These are phyloP conservation scores for Erpobdella octoculata DNA, from an alignment of 2,888 invertebrate genomes.

Conservation along the genomic window DNA sequence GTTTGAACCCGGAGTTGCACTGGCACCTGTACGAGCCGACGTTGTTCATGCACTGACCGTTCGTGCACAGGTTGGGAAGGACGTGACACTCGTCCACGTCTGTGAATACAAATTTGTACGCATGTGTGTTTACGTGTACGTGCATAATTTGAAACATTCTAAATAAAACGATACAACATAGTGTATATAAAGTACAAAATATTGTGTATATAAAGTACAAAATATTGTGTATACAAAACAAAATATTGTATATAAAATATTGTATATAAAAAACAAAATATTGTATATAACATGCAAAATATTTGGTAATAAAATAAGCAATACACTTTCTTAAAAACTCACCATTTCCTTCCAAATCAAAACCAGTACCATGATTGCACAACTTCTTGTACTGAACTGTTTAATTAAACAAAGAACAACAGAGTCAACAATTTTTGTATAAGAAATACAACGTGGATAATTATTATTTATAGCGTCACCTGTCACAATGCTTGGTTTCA, in stretches of 20 bases:
- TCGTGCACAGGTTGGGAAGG: slow-evolving; percentile 42
- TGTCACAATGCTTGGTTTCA: too few species aligned
- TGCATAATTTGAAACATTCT: too few species aligned
- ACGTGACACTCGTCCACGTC: slow-evolving; percentile 48
- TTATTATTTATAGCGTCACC: too few species aligned
- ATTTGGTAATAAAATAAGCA: not conserved
- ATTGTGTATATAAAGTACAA: too few species aligned
- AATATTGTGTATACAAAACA: not conserved
- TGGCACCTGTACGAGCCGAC: slow-evolving; percentile 74
- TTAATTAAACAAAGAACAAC: slow-evolving; percentile 31
- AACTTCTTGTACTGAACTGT: slow-evolving; percentile 63
- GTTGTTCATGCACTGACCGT: slow-evolving; percentile 64
- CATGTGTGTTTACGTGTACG: not conserved
- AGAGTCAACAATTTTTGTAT: not conserved
- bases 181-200: too few species aligned
- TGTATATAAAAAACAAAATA: not conserved
- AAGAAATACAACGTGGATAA: not conserved
- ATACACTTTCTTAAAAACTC: slow-evolving; percentile 32
- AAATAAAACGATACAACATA: too few species aligned
- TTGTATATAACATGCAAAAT: not conserved
- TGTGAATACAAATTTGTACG: too few species aligned
- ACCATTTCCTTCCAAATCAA: slow-evolving; percentile 64
- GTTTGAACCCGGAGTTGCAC: slow-evolving; percentile 54
- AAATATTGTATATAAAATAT: not conserved
- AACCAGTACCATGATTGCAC: slow-evolving; percentile 65